Base-by-base conservation (phyloP, 2,888 invertebrate species). In the Dexiosoma caninum region DNA sequence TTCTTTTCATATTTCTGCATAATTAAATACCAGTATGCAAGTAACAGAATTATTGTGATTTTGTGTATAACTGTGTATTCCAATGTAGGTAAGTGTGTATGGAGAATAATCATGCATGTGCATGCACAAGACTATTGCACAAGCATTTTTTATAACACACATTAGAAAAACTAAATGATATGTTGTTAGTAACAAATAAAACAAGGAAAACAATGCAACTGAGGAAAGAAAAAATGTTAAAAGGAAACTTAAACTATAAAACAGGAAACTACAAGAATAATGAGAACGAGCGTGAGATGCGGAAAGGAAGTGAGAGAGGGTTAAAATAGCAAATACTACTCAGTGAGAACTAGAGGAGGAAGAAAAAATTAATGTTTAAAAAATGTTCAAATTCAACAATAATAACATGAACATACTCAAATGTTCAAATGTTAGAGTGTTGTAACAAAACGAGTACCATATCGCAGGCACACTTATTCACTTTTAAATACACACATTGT, bases 81-180 rank as follows among this genome's bases (percentile, higher is more conserved):
- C 21, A 2, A 46, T 6, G 12, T 9, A 35, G n/a, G 9, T 27
- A 23, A 53, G 6, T 16, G 1, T 9, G 7, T 32, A 6, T 16
- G 37, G 14, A 44, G 14, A 40, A 10, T 19, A 55, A 7, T 30
- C 46, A 62, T 19, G 6, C 10, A 16, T 30, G 42, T 42, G 37
- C 37, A 21, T 19, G 19, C 2, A 16, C 21, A 12, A 27, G 19
- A 59, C 59, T 71, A 53, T n/a, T 67, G 67, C 62, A 67, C 35
- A 77, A 76, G 57, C 77, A 72, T 77, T 81, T 81, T 77, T 77
- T 81, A 72, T 67, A 71, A 62, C 71, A 77, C 72, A 72, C 67
- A n/a, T 40, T 62, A 70, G 19, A 66, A 64, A 75, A 70, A 59
- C 57, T 16, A 70, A 62, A 70, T 46, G 21, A 74, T 51, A 59